Percentiles rank a stretch among this genome's conserved stretches.
These are phyloP conservation scores for Ectemnius cavifrons DNA, from an alignment of 2,888 invertebrate genomes.

Conservation along the genomic window DNA sequence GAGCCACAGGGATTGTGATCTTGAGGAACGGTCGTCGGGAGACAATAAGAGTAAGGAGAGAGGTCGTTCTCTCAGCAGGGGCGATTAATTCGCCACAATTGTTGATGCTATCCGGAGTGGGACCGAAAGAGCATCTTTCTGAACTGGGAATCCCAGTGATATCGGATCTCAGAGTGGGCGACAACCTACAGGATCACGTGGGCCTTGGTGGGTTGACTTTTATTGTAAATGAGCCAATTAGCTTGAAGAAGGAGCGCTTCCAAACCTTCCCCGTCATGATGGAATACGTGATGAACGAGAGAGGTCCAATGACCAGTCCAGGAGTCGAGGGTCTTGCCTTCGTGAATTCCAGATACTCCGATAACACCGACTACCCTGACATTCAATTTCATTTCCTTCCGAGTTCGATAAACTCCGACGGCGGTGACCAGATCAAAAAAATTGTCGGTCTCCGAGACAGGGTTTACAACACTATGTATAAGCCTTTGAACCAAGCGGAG, in stretches of 20 bases:
- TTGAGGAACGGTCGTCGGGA: constrained; percentile 83
- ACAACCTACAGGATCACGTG: constrained; percentile 93
- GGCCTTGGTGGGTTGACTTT: constrained; percentile 92
- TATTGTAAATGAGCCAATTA: constrained; percentile 88
- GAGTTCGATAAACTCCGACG: constrained; percentile 90
- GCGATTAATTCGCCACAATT: constrained; percentile 93
- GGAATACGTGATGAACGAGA: constrained; percentile 89
- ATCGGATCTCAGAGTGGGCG: constrained; percentile 87
- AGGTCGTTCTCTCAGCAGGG: constrained; percentile 92
- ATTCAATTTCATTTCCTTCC: constrained; percentile 93
- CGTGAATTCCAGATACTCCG: constrained; percentile 92
- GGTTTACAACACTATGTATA: constrained; percentile 91
- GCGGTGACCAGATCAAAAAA: constrained; percentile 87
- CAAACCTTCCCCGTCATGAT: constrained; percentile 87
- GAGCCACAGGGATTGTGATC: constrained; percentile 88
- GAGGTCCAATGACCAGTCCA: constrained; percentile 89
- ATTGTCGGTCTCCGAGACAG: constrained; percentile 88
- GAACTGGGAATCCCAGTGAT: constrained; percentile 86
- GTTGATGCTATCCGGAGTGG: constrained; percentile 94
- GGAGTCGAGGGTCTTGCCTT: constrained; percentile 94
- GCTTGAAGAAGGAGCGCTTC: constrained; percentile 87
- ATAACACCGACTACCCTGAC: constrained; percentile 88
- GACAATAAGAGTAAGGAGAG: constrained; percentile 85
- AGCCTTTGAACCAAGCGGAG: constrained; percentile 87
- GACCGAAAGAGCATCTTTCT: constrained; percentile 87